A percentile compares a stretch with the other conserved stretches of the same genome.
These are phyloP conservation scores for Acanthaster planci DNA, from an alignment of 35 echinoderm and acorn worm genomes.

Conservation along the genomic window DNA sequence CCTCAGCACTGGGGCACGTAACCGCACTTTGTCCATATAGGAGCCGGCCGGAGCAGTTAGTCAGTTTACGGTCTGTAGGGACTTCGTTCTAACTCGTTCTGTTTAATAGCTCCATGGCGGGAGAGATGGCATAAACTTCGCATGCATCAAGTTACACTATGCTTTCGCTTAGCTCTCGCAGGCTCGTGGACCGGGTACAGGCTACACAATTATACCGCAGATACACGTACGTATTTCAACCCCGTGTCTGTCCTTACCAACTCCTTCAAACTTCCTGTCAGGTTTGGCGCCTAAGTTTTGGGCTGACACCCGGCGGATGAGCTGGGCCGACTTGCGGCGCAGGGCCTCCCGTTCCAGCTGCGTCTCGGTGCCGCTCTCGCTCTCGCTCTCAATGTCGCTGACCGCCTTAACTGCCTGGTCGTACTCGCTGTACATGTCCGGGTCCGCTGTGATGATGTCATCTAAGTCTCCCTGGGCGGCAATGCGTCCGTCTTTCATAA, in stretches of 20 bases:
- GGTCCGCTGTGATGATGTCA: slow-evolving; percentile 30
- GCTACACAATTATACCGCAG: no score
- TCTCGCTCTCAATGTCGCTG: slow-evolving; percentile 34
- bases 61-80: no score
- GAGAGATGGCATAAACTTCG: no score
- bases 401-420: slow-evolving; percentile 19
- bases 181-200: no score
- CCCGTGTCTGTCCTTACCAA: background rate
- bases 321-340: slow-evolving; percentile 19
- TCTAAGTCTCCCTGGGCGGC: slow-evolving; percentile 44
- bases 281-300: background rate
- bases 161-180: no score
- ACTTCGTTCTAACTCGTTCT: no score
- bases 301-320: background rate
- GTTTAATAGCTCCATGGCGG: no score
- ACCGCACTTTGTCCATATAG: no score
- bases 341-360: slow-evolving; percentile 14
- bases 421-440: slow-evolving; percentile 39
- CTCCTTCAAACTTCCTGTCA: background rate
- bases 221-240: no score
- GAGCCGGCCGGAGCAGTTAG: no score
- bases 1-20: no score
- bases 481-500: slow-evolving; percentile 51
- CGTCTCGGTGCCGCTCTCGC: slow-evolving; percentile 25
- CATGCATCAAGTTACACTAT: no score